A percentile compares a stretch with the other conserved stretches of the same genome.
Evolutionary conservation across 2,797 vertebrate genomes (phyloP).

Genomic region (Squalus acanthias): DNA sequence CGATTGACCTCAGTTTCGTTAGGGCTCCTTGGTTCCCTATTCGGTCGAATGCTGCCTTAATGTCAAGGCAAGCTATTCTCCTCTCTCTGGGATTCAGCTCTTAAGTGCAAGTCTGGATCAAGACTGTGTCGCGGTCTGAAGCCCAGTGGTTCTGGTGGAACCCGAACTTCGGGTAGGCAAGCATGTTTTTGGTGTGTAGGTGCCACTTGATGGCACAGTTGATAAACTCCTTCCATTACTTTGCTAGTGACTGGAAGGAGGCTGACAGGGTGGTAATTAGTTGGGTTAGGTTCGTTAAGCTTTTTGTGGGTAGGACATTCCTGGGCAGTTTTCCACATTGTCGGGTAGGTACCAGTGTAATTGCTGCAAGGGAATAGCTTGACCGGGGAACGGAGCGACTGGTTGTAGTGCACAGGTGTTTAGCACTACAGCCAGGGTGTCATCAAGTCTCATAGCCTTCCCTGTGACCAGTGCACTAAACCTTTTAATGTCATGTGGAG

Average conservation of each 20-base stretch:
- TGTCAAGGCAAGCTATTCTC: neutral
- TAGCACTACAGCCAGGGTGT: neutral
- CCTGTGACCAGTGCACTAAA: neutral
- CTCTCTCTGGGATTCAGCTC: neutral
- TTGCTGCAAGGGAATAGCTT: neutral
- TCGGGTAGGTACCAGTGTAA: neutral
- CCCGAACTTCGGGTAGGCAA: neutral
- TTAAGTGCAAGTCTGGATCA: neutral
- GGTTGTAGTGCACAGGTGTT: neutral
- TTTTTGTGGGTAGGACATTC: neutral
- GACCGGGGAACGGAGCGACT: neutral
- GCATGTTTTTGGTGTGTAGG: neutral
- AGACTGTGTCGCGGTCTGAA: neutral
- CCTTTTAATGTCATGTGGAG: neutral
- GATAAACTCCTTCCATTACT: too few relatives aligned
- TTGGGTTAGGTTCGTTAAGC: neutral
- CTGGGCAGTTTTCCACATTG: neutral
- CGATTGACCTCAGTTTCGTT: neutral
- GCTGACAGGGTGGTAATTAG: too few relatives aligned
- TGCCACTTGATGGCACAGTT: neutral
- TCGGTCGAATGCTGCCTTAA: neutral
- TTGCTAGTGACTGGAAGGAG: too few relatives aligned
- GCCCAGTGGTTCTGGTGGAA: neutral
- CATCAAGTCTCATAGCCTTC: too few relatives aligned
- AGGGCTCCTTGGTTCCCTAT: neutral